Evolutionary conservation across 1,140 invertebrate genomes (phyloP).

Genomic region (Sesamia nonagrioides): DNA sequence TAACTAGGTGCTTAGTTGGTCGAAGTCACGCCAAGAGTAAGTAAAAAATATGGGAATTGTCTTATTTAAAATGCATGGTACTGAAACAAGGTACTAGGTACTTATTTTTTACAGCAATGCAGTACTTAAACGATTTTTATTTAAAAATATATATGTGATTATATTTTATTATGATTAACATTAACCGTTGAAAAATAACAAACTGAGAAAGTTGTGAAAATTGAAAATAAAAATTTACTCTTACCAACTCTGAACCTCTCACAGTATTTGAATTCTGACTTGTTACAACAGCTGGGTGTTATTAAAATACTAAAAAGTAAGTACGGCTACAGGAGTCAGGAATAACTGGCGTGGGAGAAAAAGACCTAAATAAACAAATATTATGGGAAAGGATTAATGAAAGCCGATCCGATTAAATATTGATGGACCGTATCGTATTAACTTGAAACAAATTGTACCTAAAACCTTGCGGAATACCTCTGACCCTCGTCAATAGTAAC

Average conservation of each 20-base stretch:
- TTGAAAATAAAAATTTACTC: too few relatives aligned
- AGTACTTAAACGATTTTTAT: too few relatives aligned
- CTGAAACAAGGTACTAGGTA: neutral
- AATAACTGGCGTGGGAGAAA: too few relatives aligned
- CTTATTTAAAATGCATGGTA: constrained; percentile 41
- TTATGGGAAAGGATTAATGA: constrained; percentile 33
- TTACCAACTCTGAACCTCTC: too few relatives aligned
- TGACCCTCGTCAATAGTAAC: constrained; percentile 61
- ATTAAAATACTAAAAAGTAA: too few relatives aligned
- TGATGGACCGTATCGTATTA: constrained; percentile 47
- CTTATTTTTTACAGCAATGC: neutral
- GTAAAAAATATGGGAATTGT: constrained; percentile 42
- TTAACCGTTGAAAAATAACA: too few relatives aligned
- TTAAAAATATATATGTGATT: too few relatives aligned
- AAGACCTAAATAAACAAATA: constrained; percentile 40
- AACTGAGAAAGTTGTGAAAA: too few relatives aligned
- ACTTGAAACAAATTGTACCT: constrained; percentile 49
- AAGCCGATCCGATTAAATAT: constrained; percentile 48
- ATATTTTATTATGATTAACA: neutral
- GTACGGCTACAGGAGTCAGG: too few relatives aligned
- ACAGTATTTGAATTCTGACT: too few relatives aligned
- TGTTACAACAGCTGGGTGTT: too few relatives aligned
- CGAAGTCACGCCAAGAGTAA: constrained; percentile 49
- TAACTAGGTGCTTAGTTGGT: constrained; percentile 59
- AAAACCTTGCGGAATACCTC: constrained; percentile 52